Evolutionary conservation across 2,797 vertebrate genomes (phyloP), one percentile per base, ranked within the genome.

Genomic region (Graptemys geographica): DNA sequence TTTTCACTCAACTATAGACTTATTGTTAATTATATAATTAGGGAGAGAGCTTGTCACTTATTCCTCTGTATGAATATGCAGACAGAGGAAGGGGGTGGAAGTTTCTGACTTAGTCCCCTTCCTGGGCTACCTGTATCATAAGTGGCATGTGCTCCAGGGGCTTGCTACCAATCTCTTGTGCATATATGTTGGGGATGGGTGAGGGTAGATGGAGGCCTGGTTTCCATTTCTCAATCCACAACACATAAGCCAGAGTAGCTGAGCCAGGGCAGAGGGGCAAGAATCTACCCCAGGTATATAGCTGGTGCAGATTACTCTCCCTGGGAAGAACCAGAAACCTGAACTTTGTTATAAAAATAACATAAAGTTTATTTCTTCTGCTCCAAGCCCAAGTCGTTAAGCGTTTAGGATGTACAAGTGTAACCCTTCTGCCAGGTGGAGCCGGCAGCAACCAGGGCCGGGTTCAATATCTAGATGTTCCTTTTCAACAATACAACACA

Each of bases 11-110:
- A n/a, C 83, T 79, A 18, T 4, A 53, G 81, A 83, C 83, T 92
- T 93, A 96, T 56, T 49, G 27, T 79, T 89, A 84, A 93, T 94
- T 94, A 11, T 59, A 28, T 51, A 93, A 85, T 47, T 19, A 8
- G 18, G 69, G 1, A 4, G 16, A 4, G 13, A 92, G 79, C 90
- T 8, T 83, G 11, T 85, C 90, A 15, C 78, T 90, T 94, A 80
- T 78, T 92, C 76, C 81, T 37, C 33, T 10, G 10, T 92, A 74
- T 78, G 28, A 93, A 31, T 41, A 93, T 23, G 87, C 74, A 78
- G 44, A 16, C 15, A 78, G 44, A 78, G 44, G 12, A 78, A 78
- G 11, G 56, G 47, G 41, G 8, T 87, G 85, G 8, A 28, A 87
- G 53, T 28, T 51, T 92, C 47, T 55, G 79, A 52, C n/a, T 59